Evolutionary conservation across 2,888 invertebrate species (phyloP).

Genomic region (Aricia artaxerxes): DNA sequence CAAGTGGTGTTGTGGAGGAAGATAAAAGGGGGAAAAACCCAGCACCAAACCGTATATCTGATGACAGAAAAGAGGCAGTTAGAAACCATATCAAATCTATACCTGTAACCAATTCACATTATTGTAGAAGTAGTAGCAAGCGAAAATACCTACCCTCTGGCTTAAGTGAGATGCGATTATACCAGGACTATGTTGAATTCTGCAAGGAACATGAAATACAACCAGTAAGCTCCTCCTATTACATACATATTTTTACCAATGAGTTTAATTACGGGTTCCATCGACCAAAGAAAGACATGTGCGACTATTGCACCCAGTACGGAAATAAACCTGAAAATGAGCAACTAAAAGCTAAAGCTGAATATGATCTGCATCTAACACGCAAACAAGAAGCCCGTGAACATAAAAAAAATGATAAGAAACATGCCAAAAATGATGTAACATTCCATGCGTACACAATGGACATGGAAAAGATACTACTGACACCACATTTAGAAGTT

Average conservation of each 20-base stretch:
- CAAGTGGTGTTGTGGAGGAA: no score
- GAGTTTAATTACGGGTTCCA: conserved; percentile 39
- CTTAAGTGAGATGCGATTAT: conserved; percentile 14
- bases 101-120: no score
- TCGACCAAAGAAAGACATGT: conserved; percentile 37
- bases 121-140: no score
- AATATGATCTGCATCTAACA: conserved; percentile 41
- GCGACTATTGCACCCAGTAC: conserved; percentile 36
- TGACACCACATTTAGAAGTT: no score
- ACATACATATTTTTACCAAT: conserved; percentile 36
- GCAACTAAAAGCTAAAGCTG: conserved; percentile 28
- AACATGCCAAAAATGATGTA: no score
- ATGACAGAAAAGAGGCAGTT: no score
- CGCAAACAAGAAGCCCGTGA: not conserved
- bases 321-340: conserved; percentile 33
- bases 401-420: no score
- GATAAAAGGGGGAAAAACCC: no score
- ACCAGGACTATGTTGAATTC: conserved; percentile 36
- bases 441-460: no score
- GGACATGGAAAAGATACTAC: no score
- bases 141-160: conserved; percentile 11
- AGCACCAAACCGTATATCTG: no score
- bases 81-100: no score
- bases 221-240: conserved; percentile 35
- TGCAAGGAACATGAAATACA: conserved; percentile 35